A percentile compares a stretch with the other conserved stretches of the same genome.
These are phyloP conservation scores for Drosophila acutilabella DNA, from an alignment of 2,888 invertebrate genomes.

Conservation along the genomic window DNA sequence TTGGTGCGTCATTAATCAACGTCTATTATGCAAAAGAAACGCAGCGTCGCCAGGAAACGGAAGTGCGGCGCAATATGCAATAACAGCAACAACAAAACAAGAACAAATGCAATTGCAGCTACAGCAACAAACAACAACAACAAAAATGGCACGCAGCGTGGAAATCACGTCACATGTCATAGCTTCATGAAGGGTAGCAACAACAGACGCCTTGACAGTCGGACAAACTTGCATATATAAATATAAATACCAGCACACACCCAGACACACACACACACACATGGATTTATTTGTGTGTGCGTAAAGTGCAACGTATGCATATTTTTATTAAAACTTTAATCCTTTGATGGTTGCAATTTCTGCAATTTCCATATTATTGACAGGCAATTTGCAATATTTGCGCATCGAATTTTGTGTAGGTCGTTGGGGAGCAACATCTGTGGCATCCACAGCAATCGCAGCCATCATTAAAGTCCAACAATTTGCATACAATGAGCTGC, in stretches of 20 bases:
- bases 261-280: not conserved
- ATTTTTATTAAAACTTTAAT: slow-evolving; percentile 43
- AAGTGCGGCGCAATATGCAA: slow-evolving; percentile 64
- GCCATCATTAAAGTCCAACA: slow-evolving; percentile 42
- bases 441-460: not conserved
- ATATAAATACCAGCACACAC: slow-evolving; percentile 26
- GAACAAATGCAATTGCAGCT: slow-evolving; percentile 1
- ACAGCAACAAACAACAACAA: slow-evolving; percentile 24
- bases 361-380: slow-evolving; percentile 65
- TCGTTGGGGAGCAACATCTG: slow-evolving; percentile 20
- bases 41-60: slow-evolving; percentile 63
- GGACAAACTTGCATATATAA: slow-evolving; percentile 42
- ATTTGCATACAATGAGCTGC: slow-evolving; percentile 52
- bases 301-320: slow-evolving; percentile 25
- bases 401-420: slow-evolving; percentile 35
- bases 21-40: slow-evolving; percentile 71
- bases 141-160: slow-evolving; percentile 50
- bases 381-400: slow-evolving; percentile 70
- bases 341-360: slow-evolving; percentile 56
- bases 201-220: slow-evolving; percentile 47
- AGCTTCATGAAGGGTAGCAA: slow-evolving; percentile 8
- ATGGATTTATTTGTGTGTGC: slow-evolving; percentile 1
- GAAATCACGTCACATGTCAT: slow-evolving; percentile 55
- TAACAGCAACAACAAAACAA: slow-evolving; percentile 20
- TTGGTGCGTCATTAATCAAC: slow-evolving; percentile 68